Evolutionary conservation across 2,888 invertebrate species (phyloP), one percentile per base, ranked within the genome.

Genomic region (Yponomeuta evonymella): DNA sequence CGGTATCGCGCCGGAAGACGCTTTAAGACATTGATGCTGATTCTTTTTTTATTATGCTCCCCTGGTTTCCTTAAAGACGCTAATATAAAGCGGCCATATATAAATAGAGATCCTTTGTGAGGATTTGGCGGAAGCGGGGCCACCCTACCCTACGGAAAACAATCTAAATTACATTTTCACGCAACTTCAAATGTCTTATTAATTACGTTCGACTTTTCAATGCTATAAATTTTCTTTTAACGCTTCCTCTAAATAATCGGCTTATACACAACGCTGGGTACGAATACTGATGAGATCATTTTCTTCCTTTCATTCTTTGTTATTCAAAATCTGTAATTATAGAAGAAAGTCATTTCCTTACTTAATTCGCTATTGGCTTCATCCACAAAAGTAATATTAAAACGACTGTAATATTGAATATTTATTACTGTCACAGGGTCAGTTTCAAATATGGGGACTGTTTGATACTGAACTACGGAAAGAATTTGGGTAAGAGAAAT

Each of bases 161-260:
- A 92, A 91, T 92, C 91, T 91, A 92, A 92, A 92, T 92, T 92
- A 92, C 92, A 91, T 92, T 92, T 92, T 92, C 92, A 92, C 91
- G 91, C 91, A 90, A 92, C 92, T 92, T 90, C 90, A 92, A 91
- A 91, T 91, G 92, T 90, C 91, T 92, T 91, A 92, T 92, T 92
- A 92, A 92, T 92, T 92, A 89, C 89, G 81, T 82, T 85, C 84
- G 90, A 92, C 91, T 92, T 90, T 90, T 90, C 90, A 89, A 90
- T 92, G 91, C 89, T 80, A 92, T 92, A 91, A 90, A 92, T 92
- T 91, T 91, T 90, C 91, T 91, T 91, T 90, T 89, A 90, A 85
- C 87, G 87, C 83, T 84, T 84, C 82, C 82, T 75, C 79, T 73
- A 84, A 91, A 58, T 58, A 58, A 90, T 90, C 88, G 85, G 88